Base-by-base conservation (phyloP, 1,140 invertebrate species). In the Drosophila melanica region DNA sequence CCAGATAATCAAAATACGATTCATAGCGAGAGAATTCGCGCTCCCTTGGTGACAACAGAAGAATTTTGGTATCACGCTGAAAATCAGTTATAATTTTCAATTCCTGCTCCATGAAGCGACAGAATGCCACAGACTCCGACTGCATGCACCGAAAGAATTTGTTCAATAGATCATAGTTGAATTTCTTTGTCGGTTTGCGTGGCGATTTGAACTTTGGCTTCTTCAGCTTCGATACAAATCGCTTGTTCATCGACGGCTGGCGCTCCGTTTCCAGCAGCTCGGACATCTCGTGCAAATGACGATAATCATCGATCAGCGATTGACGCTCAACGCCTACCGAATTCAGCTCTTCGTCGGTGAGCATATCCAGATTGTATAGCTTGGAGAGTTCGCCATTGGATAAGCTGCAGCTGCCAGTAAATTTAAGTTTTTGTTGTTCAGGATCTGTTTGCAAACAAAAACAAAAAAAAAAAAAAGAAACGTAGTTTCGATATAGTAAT, bases 281-380 rank as follows among this genome's bases (percentile, higher is more conserved):
- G 1, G 81, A 53, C 33, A 79, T 12, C 35, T 85, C 80, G 37
- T 84, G 72, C 42, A 85, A 35, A n/a, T 66, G 72, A 0, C 80
- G 80, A 37, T 84, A 85, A 44, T 77, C 81, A 14, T 85, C 80
- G 47, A 84, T 84, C 41, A 84, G 9, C 8, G 63, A 66, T 8
- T 12, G 47, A 1, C 80, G 66, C 14, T 45, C 6, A 4, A 82
- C 30, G 14, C 54, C 72, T 12, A 82, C 72, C 7, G 59, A 23
- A 2, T 45, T 54, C 58, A 84, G 50, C 9, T 84, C 80, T 18
- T 35, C 33, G 48, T 84, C 72, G 37, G 72, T 50, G 8, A 79
- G 47, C 3, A 12, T 6, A 35, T 84, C 55, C 42, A 84, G 42
- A 5, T 66, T 76, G 41, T 84, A 79, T 5, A 63, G 47, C 0